Base-by-base conservation (phyloP, 1,140 invertebrate species). In the Pomacea maculata region DNA sequence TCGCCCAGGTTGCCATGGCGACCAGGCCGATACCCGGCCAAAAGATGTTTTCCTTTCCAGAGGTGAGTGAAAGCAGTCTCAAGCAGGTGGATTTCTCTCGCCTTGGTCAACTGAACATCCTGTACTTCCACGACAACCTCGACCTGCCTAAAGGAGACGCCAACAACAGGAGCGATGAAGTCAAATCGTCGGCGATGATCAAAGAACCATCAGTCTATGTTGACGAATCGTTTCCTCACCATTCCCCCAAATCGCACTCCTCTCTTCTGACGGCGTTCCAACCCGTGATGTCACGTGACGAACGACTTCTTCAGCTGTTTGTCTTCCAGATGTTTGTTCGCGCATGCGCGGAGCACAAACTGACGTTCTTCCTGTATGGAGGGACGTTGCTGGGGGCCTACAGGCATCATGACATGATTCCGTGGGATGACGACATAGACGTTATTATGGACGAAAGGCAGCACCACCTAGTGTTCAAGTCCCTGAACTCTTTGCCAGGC, bases 341-440 rank as follows among this genome's bases (percentile, higher is more conserved):
- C 21, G 80, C 80, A 25, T 83, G 86, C 57, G 57, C 83, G 70
- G 55, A 80, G 65, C 63, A 73, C 29, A 84, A 84, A 34, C 17
- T 89, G 79, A 84, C 84, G 21, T 89, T 84, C 68, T 84, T 88
- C 70, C 81, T 89, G 52, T 87, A 88, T 68, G 84, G 88, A 11
- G 88, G 88, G 1, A 85, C 83, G 1, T 78, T 88, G n/a, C 76
- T 89, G 9, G 88, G 88, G 19, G 78, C 86, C 29, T 83, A 85
- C 75, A 81, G 88, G 12, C 87, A 89, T 78, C 84, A 85, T 71
- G 87, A 84, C 45, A 25, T 86, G 21, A 86, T 90, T 68, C 89
- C 89, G 3, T 90, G 89, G 89, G 89, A 90, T 82, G 89, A 90
- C 76, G 89, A 90, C 80, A 81, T 89, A n/a, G 89, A 90, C 79